Evolutionary conservation across 2,888 invertebrate genomes (phyloP).

Genomic region (Trypoxylon attenuatum): DNA sequence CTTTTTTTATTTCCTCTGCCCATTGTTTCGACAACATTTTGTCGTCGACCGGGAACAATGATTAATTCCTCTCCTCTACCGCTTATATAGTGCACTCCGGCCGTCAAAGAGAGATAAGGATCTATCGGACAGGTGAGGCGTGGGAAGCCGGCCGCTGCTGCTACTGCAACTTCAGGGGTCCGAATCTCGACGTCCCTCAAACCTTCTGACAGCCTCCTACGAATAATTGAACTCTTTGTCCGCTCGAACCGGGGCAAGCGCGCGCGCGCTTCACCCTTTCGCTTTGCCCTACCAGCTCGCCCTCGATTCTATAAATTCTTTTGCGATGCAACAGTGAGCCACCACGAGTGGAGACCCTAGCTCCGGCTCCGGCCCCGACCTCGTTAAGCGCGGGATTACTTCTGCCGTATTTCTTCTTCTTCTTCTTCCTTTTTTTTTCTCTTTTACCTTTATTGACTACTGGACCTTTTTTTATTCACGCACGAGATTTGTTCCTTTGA

Average conservation of each 20-base stretch:
- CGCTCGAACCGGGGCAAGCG: conserved; percentile 22
- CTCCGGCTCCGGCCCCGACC: conserved; percentile 1
- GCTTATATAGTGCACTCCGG: conserved; percentile 19
- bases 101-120: conserved; percentile 45
- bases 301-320: conserved; percentile 41
- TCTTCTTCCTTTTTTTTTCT: too few relatives aligned
- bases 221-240: conserved; percentile 50
- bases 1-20: conserved; percentile 39
- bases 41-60: conserved; percentile 48
- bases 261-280: conserved; percentile 36
- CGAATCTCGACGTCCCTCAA: conserved; percentile 40
- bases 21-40: conserved; percentile 52
- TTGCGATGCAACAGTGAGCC: conserved; percentile 31
- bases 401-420: too few relatives aligned
- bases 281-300: conserved; percentile 13
- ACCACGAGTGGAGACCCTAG: neutral
- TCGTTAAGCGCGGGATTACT: neutral
- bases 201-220: conserved; percentile 44
- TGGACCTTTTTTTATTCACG: too few relatives aligned
- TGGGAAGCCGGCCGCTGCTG: conserved; percentile 45
- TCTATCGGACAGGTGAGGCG: conserved; percentile 58
- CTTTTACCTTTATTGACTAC: too few relatives aligned
- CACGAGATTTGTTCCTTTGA: too few relatives aligned
- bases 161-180: conserved; percentile 1
- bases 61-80: conserved; percentile 34